Evolutionary conservation across 2,113 vertebrate species (phyloP).

Genomic region (Myrmophylax atrothorax): DNA sequence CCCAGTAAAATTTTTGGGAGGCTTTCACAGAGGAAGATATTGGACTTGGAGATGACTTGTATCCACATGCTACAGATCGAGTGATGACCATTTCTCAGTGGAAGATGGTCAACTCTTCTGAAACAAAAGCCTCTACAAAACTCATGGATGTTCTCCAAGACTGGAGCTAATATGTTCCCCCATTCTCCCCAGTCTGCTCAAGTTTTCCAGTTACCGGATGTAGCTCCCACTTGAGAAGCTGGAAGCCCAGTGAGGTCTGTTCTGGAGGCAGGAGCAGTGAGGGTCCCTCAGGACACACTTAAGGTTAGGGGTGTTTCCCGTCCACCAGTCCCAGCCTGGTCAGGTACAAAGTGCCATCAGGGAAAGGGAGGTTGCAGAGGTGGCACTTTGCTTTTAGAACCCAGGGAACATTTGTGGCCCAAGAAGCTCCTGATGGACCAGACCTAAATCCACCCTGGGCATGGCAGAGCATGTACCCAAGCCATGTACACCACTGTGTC

Average conservation of each 20-base stretch:
- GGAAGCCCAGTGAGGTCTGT: background rate
- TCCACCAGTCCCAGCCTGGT: background rate
- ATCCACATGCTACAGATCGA: rapidly evolving
- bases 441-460: background rate
- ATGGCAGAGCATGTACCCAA: background rate
- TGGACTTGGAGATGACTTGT: background rate
- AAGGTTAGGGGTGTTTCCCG: rapidly evolving
- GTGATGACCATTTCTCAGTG: background rate
- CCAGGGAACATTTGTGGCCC: background rate
- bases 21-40: background rate
- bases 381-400: background rate
- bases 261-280: background rate
- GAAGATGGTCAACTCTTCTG: background rate
- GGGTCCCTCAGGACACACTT: background rate
- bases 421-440: background rate
- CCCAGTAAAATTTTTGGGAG: background rate
- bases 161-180: background rate
- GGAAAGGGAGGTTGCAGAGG: background rate
- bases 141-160: background rate
- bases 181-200: background rate
- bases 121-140: background rate
- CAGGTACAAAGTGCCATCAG: background rate
- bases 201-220: background rate
- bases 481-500: background rate
- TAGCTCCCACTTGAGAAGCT: background rate